Evolutionary conservation across 2,797 vertebrate species (phyloP), one percentile per base, ranked within the genome.

Genomic region (Poecile montanus): DNA sequence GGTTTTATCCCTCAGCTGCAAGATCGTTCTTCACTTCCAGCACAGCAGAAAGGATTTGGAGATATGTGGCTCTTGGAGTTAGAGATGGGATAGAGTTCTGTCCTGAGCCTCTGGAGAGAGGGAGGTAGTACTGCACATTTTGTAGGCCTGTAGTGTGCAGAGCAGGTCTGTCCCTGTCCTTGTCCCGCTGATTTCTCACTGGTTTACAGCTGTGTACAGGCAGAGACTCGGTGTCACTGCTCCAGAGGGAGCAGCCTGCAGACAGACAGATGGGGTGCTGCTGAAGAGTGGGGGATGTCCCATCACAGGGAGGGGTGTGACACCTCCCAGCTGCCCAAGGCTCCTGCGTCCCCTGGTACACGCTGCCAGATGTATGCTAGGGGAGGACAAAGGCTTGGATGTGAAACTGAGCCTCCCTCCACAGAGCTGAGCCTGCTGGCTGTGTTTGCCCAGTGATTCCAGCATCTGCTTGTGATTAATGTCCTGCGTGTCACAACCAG

Each of bases 301-400:
- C 7, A 1, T n/a, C 45, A 36, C 2, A 2, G 48, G 67, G 50
- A 32, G 38, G 67, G 60, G 32, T 1, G 3, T 83, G 85, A 19
- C 75, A 61, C 68, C 75, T 88, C 67, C 72, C 51, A 45, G 3
- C 36, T 80, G 48, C 74, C 61, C 11, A 3, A 30, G 71, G 58
- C 60, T 88, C 30, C 79, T 29, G 32, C 38, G 6, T 40, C 40
- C 65, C 47, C 57, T 3, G 1, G 23, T 38, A 13, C 54, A 8
- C 6, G 1, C 50, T 56, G 72, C 50, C 13, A 9, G 54, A n/a
- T 68, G 79, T 8, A 0, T n/a, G 58, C 27, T 45, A n/a, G 50
- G 29, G n/a, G 20, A 85, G 63, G 56, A 85, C 54, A 90, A 72
- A 93, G 73, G 79, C 51, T 68, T 79, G 80, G 70, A 29, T 11